Evolutionary conservation across 1,140 invertebrate genomes (phyloP).

Genomic region (Aphis craccivora): DNA sequence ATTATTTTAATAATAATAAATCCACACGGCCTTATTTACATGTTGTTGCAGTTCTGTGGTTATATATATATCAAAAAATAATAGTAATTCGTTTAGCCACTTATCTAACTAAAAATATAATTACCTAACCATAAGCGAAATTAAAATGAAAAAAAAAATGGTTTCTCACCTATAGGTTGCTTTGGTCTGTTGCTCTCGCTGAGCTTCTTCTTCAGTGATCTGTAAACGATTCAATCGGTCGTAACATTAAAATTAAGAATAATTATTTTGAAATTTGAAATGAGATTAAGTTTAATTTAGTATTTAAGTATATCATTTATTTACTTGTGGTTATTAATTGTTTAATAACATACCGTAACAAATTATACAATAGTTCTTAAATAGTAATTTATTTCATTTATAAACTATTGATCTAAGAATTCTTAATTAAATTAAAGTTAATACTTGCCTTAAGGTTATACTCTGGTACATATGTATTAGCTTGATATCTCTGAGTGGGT

Average conservation of each 20-base stretch:
- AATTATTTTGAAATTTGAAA: slow-evolving; percentile 34
- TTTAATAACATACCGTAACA: neutral
- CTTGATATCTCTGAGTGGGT: slow-evolving; percentile 49
- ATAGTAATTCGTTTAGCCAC: slow-evolving; percentile 49
- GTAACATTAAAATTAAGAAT: neutral
- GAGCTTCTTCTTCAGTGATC: slow-evolving; percentile 56
- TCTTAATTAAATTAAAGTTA: neutral
- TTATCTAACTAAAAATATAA: slow-evolving; percentile 46
- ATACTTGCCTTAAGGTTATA: slow-evolving; percentile 48
- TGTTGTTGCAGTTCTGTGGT: slow-evolving; percentile 41
- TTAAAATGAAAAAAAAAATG: slow-evolving; percentile 20
- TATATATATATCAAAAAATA: slow-evolving; percentile 30
- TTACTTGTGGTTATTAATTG: slow-evolving; percentile 10
- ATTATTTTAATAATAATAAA: slow-evolving; percentile 48
- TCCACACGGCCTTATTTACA: slow-evolving; percentile 56
- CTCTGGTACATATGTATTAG: slow-evolving; percentile 53
- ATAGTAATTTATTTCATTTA: neutral
- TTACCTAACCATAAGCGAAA: slow-evolving; percentile 50
- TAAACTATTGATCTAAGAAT: neutral
- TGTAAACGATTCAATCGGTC: slow-evolving; percentile 39
- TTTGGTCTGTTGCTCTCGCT: slow-evolving; percentile 57
- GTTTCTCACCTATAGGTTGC: slow-evolving; percentile 52
- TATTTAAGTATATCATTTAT: neutral
- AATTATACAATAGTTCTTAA: neutral
- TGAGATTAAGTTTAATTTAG: neutral